These are phyloP conservation scores for Lanius collurio DNA, from an alignment of 2,113 vertebrate genomes.

Conservation along the genomic window DNA sequence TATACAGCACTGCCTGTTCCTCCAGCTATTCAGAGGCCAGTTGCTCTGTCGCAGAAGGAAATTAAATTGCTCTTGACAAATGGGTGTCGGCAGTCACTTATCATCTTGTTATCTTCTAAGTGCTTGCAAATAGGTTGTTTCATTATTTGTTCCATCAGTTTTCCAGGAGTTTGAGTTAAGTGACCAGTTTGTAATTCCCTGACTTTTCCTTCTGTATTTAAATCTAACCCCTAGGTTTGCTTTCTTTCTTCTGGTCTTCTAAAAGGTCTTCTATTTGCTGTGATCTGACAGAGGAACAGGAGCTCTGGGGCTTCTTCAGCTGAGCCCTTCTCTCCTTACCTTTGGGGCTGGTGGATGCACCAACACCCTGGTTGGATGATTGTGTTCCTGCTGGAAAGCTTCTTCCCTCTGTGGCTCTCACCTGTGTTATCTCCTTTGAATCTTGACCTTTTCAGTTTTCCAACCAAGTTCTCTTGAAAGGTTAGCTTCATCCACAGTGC, in stretches of 20 bases:
- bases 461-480: background rate
- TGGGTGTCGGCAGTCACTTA: conserved; percentile 51
- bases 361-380: background rate
- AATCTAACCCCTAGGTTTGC: background rate
- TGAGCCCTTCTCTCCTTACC: background rate
- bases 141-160: conserved; percentile 59
- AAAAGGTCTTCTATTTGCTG: background rate
- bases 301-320: background rate
- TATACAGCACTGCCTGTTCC: background rate
- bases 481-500: background rate
- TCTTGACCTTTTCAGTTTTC: background rate
- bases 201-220: background rate
- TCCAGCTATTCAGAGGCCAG: conserved; percentile 24
- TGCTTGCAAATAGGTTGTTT: conserved; percentile 55
- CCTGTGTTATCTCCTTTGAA: background rate
- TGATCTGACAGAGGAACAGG: background rate
- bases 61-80: conserved; percentile 63
- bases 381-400: background rate
- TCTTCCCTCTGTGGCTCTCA: background rate
- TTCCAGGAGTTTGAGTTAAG: background rate
- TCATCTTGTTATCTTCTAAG: conserved; percentile 66
- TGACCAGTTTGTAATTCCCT: background rate
- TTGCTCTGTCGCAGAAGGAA: conserved; percentile 28
- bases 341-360: background rate
- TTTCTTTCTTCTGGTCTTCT: background rate